Conservation (phyloP, 1,140 invertebrate species). For the Drosophila nannoptera region DNA sequence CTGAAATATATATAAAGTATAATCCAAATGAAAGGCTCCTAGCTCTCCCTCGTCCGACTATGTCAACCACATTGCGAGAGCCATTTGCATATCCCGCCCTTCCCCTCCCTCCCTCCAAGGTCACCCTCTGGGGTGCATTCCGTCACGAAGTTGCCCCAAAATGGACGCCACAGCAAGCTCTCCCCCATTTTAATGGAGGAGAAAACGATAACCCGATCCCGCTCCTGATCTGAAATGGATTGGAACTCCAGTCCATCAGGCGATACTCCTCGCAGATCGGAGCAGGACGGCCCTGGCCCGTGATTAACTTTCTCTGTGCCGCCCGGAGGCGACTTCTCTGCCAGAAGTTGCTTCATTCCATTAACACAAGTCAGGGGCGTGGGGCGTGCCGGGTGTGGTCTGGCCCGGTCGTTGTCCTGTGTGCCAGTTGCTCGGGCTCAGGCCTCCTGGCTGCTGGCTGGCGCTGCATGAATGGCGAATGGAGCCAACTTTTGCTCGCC, state of each 20-base stretch:
- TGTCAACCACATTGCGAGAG: conserved; percentile 17
- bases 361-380: no score
- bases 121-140: neutral
- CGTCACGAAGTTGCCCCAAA: neutral
- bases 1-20: conserved; percentile 6
- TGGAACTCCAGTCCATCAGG: no score
- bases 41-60: conserved; percentile 1
- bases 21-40: conserved; percentile 11
- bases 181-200: no score
- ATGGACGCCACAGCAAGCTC: neutral
- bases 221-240: no score
- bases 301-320: no score
- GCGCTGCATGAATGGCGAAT: conserved; percentile 11
- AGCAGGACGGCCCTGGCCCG: no score
- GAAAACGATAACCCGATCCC: no score
- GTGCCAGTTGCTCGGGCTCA: neutral
- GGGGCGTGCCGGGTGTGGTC: no score
- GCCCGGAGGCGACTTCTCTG: no score
- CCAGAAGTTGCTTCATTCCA: no score
- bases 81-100: conserved; percentile 1
- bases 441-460: neutral
- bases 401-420: conserved; percentile 22
- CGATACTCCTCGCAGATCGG: no score
- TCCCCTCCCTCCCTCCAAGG: neutral
- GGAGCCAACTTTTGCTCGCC: conserved; percentile 27